Evolutionary conservation across 2,888 invertebrate species (phyloP), one percentile per base, ranked within the genome.

Genomic region (Nomada ferruginata): DNA sequence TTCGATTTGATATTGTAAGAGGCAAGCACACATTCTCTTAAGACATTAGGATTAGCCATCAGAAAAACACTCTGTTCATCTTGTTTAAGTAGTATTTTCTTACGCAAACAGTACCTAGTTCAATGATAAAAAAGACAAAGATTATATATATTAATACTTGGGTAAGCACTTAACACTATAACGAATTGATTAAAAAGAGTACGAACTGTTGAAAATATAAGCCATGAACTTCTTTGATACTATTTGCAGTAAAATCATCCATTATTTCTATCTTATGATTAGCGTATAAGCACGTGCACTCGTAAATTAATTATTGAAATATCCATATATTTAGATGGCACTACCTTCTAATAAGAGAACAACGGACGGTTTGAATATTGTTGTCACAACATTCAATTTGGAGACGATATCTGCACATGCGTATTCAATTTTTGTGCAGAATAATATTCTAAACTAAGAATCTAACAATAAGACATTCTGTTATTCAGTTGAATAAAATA

Each of bases 41-140:
- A 55, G 11, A 9, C 10, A 29, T 9, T 9, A 61, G 5, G 0
- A 29, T 57, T 29, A 23, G 72, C 26, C n/a, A 13, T 55, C 13
- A 26, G 20, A 26, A 57, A 79, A 42, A 44, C 50, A 52, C 50
- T 61, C n/a, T 9, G 55, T 42, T 79, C 61, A 42, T 71, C 42
- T 42, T 9, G 5, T 55, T 71, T 23, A 4, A 79, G 20, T 65
- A 42, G 10, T 55, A 79, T 55, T 11, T 66, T 60, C 42, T 50
- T 26, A 50, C 2, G 26, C 23, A 20, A 15, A 57, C 71, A 79
- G 13, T 61, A 61, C 11, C 79, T 79, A 60, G 50, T 71, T 78
- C 15, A 10, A 47, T 13, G 15, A 15, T 7, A n/a, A 42, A 44
- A 63, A 47, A 26, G 61, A 23, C 3, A 36, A 20, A 13, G 15